These are phyloP conservation scores for Mustelus asterias DNA, from an alignment of 2,113 vertebrate genomes.

Conservation along the genomic window DNA sequence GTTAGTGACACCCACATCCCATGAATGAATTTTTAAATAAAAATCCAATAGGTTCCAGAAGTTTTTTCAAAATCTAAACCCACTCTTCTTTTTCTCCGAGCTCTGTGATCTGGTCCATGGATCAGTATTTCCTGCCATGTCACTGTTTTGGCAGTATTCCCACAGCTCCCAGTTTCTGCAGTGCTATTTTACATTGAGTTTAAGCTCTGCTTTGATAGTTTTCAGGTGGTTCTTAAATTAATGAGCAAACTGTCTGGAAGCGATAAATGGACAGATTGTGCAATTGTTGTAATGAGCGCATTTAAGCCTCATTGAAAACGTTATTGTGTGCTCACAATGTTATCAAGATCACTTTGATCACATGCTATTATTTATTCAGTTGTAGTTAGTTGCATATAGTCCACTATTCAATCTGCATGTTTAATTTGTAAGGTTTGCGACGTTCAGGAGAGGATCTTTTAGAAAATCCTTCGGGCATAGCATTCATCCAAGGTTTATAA, in stretches of 20 bases:
- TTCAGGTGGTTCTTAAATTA: background rate
- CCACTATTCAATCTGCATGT: background rate
- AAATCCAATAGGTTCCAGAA: no score
- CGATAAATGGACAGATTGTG: background rate
- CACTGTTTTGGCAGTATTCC: background rate
- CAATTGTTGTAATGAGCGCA: background rate
- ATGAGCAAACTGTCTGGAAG: background rate
- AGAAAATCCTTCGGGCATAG: background rate
- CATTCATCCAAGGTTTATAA: background rate
- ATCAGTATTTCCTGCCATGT: background rate
- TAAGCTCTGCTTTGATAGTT: background rate
- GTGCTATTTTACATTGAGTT: background rate
- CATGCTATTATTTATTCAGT: background rate
- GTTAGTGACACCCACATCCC: no score
- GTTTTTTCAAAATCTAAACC: no score
- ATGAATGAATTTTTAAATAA: no score
- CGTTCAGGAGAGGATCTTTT: background rate
- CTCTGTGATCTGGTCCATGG: background rate
- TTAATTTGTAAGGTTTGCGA: background rate
- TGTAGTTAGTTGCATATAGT: background rate
- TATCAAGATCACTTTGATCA: background rate
- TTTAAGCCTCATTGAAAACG: background rate
- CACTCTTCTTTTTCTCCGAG: background rate
- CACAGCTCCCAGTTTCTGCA: background rate
- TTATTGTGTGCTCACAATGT: background rate